Percentiles rank a stretch among this genome's conserved stretches.
Evolutionary conservation across 2,113 vertebrate species (phyloP).

Genomic region (Corynorhinus townsendii): DNA sequence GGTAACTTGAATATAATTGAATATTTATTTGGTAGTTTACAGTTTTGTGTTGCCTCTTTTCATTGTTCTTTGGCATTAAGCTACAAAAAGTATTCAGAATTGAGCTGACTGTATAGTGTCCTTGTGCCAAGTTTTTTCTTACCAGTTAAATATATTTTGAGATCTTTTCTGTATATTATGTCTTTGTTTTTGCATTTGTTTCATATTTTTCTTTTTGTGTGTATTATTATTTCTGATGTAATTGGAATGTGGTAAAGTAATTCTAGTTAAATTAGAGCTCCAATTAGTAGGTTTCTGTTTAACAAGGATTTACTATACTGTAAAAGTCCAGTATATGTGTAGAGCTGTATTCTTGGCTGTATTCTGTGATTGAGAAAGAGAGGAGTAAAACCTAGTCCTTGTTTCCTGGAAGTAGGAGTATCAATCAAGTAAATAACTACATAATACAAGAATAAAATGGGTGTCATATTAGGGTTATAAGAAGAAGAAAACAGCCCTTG

Average conservation of each 20-base stretch:
- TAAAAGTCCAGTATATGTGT: neutral
- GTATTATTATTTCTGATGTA: neutral
- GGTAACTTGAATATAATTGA: neutral
- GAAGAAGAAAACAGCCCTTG: neutral
- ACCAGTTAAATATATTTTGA: neutral
- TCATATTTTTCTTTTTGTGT: neutral
- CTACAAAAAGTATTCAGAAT: neutral
- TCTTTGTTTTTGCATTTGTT: neutral
- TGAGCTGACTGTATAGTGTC: neutral
- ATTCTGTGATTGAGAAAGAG: neutral
- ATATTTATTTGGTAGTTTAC: neutral
- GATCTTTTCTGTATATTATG: neutral
- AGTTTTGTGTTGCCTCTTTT: neutral
- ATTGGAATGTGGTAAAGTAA: neutral
- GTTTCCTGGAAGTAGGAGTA: neutral
- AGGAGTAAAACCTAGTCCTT: neutral
- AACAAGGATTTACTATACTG: neutral
- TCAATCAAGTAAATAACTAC: neutral
- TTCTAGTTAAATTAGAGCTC: neutral
- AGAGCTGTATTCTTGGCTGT: neutral
- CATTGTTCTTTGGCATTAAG: neutral
- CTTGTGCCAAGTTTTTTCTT: neutral
- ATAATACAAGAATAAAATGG: neutral
- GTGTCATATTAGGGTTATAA: neutral
- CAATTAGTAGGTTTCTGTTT: neutral